phyloP scores from a whole-genome alignment of 2,888 invertebrate species.

The Scaptodrosophila latifasciaeformis region DNA sequence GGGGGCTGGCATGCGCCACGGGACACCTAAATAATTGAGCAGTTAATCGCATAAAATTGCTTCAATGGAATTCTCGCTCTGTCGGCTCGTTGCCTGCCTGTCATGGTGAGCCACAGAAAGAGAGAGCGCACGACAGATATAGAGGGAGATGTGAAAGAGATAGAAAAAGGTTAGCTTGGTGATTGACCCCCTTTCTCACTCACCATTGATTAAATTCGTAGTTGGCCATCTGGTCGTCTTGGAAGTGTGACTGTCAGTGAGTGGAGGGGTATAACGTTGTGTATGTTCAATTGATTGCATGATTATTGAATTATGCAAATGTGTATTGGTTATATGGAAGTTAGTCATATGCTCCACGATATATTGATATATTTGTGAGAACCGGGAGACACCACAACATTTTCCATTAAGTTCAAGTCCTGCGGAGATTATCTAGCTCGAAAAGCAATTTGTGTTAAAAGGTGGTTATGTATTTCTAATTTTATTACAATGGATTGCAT shows the following conservation, averaged over 20 bases:
- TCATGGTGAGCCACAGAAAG: neutral
- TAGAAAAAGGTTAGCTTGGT: too few relatives aligned
- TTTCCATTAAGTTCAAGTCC: too few relatives aligned
- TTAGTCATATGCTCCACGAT: slow-evolving; percentile 29
- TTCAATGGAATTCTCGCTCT: slow-evolving; percentile 46
- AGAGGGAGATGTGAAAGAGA: too few relatives aligned
- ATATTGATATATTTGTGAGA: too few relatives aligned
- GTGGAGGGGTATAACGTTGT: slow-evolving; percentile 29
- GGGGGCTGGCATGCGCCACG: slow-evolving; percentile 24
- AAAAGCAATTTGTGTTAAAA: too few relatives aligned
- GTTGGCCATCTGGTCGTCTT: neutral
- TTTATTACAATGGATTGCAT: too few relatives aligned
- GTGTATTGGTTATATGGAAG: slow-evolving; percentile 20
- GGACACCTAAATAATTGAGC: slow-evolving; percentile 61
- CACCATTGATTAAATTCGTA: slow-evolving; percentile 6
- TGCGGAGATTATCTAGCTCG: too few relatives aligned
- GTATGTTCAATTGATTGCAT: slow-evolving; percentile 50
- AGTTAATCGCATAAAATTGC: slow-evolving; percentile 66
- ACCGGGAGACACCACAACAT: too few relatives aligned
- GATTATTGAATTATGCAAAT: slow-evolving; percentile 65
- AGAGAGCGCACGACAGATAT: too few relatives aligned
- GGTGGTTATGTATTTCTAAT: too few relatives aligned
- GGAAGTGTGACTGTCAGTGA: neutral
- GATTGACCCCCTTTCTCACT: neutral
- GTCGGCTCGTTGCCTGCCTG: slow-evolving; percentile 6